These are phyloP conservation scores for Barbus barbus DNA, from an alignment of 2,113 vertebrate genomes.

Conservation along the genomic window DNA sequence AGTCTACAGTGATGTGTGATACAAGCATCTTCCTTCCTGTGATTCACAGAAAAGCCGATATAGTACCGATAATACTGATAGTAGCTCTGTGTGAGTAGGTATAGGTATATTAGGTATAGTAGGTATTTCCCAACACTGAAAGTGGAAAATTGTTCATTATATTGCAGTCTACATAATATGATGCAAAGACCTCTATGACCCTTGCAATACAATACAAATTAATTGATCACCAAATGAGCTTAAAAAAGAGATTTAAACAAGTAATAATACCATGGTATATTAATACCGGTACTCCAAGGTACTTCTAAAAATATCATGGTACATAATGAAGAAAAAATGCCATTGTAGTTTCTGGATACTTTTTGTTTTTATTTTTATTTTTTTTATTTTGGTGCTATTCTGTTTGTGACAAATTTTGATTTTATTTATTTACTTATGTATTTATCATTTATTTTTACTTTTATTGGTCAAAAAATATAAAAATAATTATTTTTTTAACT, in stretches of 20 bases:
- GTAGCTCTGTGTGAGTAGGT: background rate
- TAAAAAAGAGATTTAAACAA: background rate
- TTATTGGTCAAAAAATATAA: no score
- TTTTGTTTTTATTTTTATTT: no score
- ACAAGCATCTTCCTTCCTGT: background rate
- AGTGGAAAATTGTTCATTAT: background rate
- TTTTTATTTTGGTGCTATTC: background rate
- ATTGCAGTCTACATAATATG: background rate
- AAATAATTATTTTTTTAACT: background rate
- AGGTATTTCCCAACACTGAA: background rate
- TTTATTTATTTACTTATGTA: no score
- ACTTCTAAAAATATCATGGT: background rate
- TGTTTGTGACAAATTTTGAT: background rate
- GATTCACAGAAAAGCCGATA: background rate
- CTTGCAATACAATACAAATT: background rate
- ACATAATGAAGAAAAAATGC: background rate
- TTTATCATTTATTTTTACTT: no score
- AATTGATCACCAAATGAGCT: background rate
- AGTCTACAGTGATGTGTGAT: background rate
- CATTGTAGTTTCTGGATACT: no score
- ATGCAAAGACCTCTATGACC: background rate
- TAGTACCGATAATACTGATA: background rate
- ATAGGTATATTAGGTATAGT: no score
- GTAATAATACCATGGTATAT: background rate
- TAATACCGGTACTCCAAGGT: background rate